Percentiles rank a stretch among this genome's conserved stretches.
Evolutionary conservation across 1,140 invertebrate genomes (phyloP).

Genomic region (Prorops nasuta): DNA sequence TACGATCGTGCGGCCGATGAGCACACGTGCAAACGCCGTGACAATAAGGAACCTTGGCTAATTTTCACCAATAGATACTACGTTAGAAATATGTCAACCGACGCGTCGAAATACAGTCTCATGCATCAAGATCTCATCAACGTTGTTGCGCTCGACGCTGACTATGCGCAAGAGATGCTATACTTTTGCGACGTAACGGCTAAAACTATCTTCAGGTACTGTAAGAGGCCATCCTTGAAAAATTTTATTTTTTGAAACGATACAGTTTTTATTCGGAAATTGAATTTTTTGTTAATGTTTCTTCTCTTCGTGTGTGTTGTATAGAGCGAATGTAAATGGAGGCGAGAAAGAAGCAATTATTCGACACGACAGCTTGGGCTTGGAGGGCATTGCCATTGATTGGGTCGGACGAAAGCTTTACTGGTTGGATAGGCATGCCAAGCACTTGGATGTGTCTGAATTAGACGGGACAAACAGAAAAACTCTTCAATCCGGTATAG

Average conservation of each 20-base stretch:
- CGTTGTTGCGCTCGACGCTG: conserved; percentile 94
- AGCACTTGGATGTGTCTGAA: conserved; percentile 90
- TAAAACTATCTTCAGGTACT: conserved; percentile 81
- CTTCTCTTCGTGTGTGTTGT: background rate
- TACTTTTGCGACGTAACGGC: conserved; percentile 95
- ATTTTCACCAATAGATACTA: conserved; percentile 99
- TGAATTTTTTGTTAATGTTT: background rate
- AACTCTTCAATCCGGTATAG: conserved; percentile 82
- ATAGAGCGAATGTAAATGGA: conserved; percentile 45
- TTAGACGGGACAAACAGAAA: conserved; percentile 88
- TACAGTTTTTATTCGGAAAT: background rate
- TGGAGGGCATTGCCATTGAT: conserved; percentile 95
- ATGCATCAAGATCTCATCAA: conserved; percentile 95
- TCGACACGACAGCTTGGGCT: conserved; percentile 87
- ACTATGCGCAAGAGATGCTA: conserved; percentile 77
- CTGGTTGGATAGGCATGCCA: conserved; percentile 95
- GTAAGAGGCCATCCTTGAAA: background rate
- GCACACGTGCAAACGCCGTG: conserved; percentile 86
- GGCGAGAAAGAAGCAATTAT: conserved; percentile 79
- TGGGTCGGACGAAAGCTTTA: conserved; percentile 97
- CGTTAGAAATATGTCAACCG: conserved; percentile 90
- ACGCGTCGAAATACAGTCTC: conserved; percentile 81
- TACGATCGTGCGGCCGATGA: conserved; percentile 86
- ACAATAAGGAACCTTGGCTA: conserved; percentile 82
- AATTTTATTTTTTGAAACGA: background rate